Evolutionary conservation across 2,113 vertebrate species (phyloP), one percentile per base, ranked within the genome.

Genomic region (Chauna torquata): DNA sequence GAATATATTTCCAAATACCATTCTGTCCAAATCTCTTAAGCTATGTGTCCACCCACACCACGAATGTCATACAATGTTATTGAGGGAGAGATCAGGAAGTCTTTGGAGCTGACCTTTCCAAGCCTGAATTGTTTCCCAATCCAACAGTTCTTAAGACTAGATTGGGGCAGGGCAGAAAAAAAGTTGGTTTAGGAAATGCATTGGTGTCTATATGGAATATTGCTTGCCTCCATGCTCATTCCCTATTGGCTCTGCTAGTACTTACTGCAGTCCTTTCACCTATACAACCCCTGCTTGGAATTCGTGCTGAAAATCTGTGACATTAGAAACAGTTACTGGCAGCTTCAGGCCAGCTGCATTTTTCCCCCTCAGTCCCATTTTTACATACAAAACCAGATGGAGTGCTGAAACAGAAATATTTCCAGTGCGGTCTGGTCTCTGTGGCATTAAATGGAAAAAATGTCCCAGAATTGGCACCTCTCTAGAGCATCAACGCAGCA

Each of bases 391-490:
- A 88, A 74, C 54, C 90, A 90, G 62, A 77, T 55, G 64, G 57
- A 89, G 44, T 11, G 6, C 82, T 76, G 59, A 83, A 86, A 68
- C 72, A 52, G 85, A 83, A 93, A 49, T 83, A 93, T 47, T 90
- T 95, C 85, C 80, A 68, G 64, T 80, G 76, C 1, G 9, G 72
- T 62, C 80, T 90, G 9, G 69, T 58, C 80, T 90, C 82, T 88
- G 50, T 88, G 88, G 88, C 68, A 91, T 78, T 61, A 80, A 86
- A 90, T 44, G 68, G 85, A 96, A 96, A 94, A 96, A 88, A 88
- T 74, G 42, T 88, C 86, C 86, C 80, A 88, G 76, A 94, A 96
- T 54, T 93, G 92, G 86, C 59, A 90, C 36, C 24, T 78, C 57
- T 71, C 71, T 61, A 93, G 40, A 86, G 59, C 59, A 88, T 54